phyloP scores from a whole-genome alignment of 2,888 invertebrate genomes.

The Ectemnius lituratus region DNA sequence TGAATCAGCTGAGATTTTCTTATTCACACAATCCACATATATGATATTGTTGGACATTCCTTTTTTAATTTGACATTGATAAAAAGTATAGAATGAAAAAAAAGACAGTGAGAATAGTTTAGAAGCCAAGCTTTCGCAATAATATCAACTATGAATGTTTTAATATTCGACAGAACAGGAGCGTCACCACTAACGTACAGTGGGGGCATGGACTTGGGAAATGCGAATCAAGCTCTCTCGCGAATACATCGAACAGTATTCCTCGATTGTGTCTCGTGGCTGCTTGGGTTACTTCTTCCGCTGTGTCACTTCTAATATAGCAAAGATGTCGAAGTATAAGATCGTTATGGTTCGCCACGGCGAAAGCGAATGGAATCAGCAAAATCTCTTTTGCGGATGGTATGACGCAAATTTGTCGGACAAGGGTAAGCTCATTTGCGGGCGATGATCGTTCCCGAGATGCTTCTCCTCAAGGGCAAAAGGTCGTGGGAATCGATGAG shows the following conservation, averaged over 20 bases:
- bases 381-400: constrained; percentile 84
- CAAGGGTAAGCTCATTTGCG: constrained; percentile 78
- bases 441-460: not conserved
- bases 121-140: too few relatives aligned
- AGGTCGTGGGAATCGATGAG: constrained; percentile 37
- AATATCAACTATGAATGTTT: too few relatives aligned
- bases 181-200: too few relatives aligned
- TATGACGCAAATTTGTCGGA: constrained; percentile 82
- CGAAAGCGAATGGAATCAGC: constrained; percentile 83
- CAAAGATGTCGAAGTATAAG: constrained; percentile 78
- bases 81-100: too few relatives aligned
- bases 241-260: not conserved
- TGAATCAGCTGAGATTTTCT: too few relatives aligned
- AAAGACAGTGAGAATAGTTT: too few relatives aligned
- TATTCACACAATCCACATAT: too few relatives aligned
- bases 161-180: too few relatives aligned
- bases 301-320: not conserved
- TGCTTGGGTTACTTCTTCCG: constrained; percentile 11
- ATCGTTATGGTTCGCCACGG: constrained; percentile 84
- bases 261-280: constrained; percentile 2
- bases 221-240: too few relatives aligned
- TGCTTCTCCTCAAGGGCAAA: constrained; percentile 47
- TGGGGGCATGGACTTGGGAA: too few relatives aligned
- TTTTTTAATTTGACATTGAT: too few relatives aligned
- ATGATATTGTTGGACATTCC: too few relatives aligned